phyloP scores from a whole-genome alignment of 2,888 invertebrate species.

The Chrysina gloriosa region DNA sequence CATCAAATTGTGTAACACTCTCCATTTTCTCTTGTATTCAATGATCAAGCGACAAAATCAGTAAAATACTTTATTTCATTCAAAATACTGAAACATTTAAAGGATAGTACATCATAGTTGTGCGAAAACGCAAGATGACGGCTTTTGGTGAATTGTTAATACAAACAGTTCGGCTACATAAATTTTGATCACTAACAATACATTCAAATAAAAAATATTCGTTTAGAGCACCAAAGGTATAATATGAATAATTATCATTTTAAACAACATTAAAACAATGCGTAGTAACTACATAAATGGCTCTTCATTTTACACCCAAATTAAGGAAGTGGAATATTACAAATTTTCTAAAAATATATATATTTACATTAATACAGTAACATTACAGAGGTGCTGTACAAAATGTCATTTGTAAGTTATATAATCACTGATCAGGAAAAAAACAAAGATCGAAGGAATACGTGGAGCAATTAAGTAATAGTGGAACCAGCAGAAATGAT shows the following conservation, averaged over 20 bases:
- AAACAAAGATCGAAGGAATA: background rate
- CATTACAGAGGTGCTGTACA: conserved; percentile 14
- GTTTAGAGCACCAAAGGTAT: background rate
- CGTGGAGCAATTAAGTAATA: background rate
- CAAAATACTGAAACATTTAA: conserved; percentile 27
- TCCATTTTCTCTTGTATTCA: no score
- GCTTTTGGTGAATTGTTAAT: background rate
- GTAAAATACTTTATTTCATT: conserved; percentile 21
- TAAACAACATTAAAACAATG: background rate
- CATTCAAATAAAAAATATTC: background rate
- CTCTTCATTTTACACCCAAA: background rate
- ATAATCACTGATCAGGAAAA: background rate
- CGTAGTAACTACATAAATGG: background rate
- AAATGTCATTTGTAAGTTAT: conserved; percentile 1
- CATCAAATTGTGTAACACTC: no score
- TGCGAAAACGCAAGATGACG: background rate
- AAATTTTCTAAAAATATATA: conserved; percentile 1
- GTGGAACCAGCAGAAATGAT: background rate
- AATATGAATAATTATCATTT: conserved; percentile 13
- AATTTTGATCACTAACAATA: background rate
- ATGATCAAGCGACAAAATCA: background rate
- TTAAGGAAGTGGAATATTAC: conserved; percentile 11
- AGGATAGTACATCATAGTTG: conserved; percentile 1
- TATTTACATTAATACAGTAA: conserved; percentile 19
- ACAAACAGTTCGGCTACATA: background rate